Evolutionary conservation across 1,140 invertebrate species (phyloP).

Genomic region (Achatina immaculata): DNA sequence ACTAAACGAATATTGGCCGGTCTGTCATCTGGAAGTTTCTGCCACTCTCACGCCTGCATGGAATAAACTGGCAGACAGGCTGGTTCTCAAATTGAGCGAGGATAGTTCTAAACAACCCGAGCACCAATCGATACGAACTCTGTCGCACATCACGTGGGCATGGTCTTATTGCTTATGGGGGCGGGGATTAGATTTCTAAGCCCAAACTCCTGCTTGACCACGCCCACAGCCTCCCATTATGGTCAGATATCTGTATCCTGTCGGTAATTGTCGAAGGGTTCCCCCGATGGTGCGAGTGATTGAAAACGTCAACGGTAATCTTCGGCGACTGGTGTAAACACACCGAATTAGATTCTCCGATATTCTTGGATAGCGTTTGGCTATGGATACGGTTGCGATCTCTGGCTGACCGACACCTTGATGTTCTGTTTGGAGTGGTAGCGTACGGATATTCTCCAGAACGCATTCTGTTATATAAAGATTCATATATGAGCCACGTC

Average conservation of each 20-base stretch:
- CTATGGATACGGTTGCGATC: not conserved
- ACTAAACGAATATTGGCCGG: not conserved
- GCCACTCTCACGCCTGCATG: not conserved
- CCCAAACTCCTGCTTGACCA: not conserved
- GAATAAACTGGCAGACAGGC: not conserved
- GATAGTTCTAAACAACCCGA: not conserved
- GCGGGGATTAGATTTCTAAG: not conserved
- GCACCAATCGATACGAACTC: not conserved
- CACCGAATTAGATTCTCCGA: slow-evolving; percentile 1
- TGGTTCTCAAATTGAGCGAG: not conserved
- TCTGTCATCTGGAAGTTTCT: not conserved
- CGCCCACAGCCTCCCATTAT: not conserved
- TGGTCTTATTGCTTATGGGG: not conserved
- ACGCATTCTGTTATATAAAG: too few relatives aligned
- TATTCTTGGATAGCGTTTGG: not conserved
- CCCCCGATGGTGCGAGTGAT: not conserved
- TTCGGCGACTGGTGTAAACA: slow-evolving; percentile 30
- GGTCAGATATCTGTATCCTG: slow-evolving; percentile 4
- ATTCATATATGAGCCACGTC: too few relatives aligned
- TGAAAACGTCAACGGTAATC: slow-evolving; percentile 27
- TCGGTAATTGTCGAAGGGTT: slow-evolving; percentile 3
- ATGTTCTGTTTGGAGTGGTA: too few relatives aligned
- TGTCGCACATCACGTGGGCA: not conserved
- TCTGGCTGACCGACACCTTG: not conserved
- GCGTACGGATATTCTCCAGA: too few relatives aligned